Evolutionary conservation across 2,888 invertebrate genomes (phyloP).

Genomic region (Cataglyphis livida): DNA sequence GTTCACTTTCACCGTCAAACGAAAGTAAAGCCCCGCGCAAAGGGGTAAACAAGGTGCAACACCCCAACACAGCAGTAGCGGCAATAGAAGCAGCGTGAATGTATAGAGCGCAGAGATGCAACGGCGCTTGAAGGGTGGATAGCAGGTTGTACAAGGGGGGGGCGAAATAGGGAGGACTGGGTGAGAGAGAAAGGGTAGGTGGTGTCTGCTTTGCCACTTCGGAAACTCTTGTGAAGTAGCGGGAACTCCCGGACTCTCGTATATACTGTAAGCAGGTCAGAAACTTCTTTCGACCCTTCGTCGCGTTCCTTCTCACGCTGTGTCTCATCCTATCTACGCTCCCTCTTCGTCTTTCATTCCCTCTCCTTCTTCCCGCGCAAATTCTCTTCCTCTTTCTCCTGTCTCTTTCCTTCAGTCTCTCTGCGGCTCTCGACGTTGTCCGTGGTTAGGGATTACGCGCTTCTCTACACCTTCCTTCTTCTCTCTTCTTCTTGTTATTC

Average conservation of each 20-base stretch:
- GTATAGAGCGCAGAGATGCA: slow-evolving; percentile 59
- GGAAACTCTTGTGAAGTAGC: slow-evolving; percentile 83
- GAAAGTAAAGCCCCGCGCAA: slow-evolving; percentile 75
- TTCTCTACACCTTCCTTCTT: slow-evolving; percentile 66
- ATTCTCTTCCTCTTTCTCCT: slow-evolving; percentile 19
- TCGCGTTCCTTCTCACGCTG: slow-evolving; percentile 61
- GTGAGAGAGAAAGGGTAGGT: slow-evolving; percentile 62
- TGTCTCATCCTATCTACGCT: slow-evolving; percentile 49
- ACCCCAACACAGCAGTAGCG: slow-evolving; percentile 61
- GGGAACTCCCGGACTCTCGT: slow-evolving; percentile 80
- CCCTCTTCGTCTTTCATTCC: slow-evolving; percentile 18
- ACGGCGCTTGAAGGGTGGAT: slow-evolving; percentile 74
- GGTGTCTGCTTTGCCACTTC: slow-evolving; percentile 81
- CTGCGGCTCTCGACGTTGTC: slow-evolving; percentile 74
- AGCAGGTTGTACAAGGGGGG: slow-evolving; percentile 63
- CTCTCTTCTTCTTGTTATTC: slow-evolving; percentile 63
- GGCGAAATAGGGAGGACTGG: slow-evolving; percentile 56
- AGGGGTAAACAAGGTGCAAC: slow-evolving; percentile 77
- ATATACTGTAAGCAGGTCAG: slow-evolving; percentile 84
- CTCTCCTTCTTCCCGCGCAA: slow-evolving; percentile 23
- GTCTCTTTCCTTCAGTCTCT: slow-evolving; percentile 46
- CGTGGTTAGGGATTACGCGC: slow-evolving; percentile 82
- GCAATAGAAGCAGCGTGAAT: slow-evolving; percentile 60
- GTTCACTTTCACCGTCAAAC: slow-evolving; percentile 77
- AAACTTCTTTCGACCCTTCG: slow-evolving; percentile 84